Evolutionary conservation across 2,113 vertebrate species (phyloP).

Genomic region (Casuarius casuarius): DNA sequence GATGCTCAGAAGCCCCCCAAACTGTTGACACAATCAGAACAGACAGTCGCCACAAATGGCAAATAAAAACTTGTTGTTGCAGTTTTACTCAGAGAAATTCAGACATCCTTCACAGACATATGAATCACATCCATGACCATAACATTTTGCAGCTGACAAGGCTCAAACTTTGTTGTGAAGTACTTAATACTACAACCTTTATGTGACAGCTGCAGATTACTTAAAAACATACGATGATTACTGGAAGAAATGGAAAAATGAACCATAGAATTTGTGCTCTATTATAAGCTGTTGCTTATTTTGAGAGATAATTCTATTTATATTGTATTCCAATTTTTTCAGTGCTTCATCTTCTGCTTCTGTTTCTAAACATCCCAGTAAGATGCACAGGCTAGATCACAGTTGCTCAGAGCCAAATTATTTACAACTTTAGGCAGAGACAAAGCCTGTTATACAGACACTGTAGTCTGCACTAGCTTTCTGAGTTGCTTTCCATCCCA

Average conservation of each 20-base stretch:
- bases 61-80: background rate
- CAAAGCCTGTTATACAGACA: background rate
- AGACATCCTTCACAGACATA: background rate
- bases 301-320: background rate
- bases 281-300: background rate
- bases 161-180: background rate
- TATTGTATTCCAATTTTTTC: background rate
- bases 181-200: background rate
- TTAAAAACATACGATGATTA: background rate
- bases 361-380: background rate
- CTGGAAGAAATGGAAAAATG: background rate
- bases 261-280: background rate
- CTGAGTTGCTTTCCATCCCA: background rate
- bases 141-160: background rate
- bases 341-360: background rate
- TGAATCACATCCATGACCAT: background rate
- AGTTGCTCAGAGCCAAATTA: background rate
- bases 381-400: background rate
- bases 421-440: background rate
- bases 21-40: background rate
- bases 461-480: background rate
- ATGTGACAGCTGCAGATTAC: background rate
- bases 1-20: background rate
- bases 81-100: background rate
- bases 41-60: background rate